phyloP scores from a whole-genome alignment of 2,888 invertebrate species.

The Amphimallon solstitiale region DNA sequence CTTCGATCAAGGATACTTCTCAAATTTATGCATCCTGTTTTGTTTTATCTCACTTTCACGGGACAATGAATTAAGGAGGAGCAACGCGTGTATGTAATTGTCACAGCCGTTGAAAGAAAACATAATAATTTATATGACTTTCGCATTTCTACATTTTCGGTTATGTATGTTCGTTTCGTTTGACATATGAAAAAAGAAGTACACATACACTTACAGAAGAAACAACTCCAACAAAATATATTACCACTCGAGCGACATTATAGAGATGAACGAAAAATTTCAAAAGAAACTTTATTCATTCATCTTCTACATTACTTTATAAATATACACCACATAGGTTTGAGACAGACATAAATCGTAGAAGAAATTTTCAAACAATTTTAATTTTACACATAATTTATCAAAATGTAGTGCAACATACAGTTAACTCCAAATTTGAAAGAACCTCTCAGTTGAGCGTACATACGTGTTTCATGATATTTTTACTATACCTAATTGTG shows the following conservation, averaged over 20 bases:
- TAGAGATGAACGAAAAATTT: constrained; percentile 17
- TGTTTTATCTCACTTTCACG: constrained; percentile 25
- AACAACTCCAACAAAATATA: constrained; percentile 5
- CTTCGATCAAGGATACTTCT: constrained; percentile 30
- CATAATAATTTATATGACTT: constrained; percentile 22
- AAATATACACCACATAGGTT: not conserved
- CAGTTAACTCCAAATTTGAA: too few species aligned
- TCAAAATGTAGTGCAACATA: too few species aligned
- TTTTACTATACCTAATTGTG: too few species aligned
- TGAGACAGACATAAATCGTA: not conserved
- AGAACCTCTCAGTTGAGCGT: too few species aligned
- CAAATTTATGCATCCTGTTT: constrained; percentile 30
- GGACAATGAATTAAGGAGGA: constrained; percentile 21
- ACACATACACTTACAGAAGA: not conserved
- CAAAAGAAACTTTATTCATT: constrained; percentile 25
- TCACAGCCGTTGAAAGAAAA: constrained; percentile 7
- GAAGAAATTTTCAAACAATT: too few species aligned
- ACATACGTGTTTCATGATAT: too few species aligned
- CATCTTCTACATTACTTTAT: constrained; percentile 23
- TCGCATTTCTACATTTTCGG: constrained; percentile 24
- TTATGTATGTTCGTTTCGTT: constrained; percentile 2
- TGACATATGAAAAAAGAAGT: not conserved
- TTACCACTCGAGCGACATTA: constrained; percentile 26
- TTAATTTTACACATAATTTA: too few species aligned
- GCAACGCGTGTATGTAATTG: constrained; percentile 6